Evolutionary conservation across 1,140 invertebrate genomes (phyloP), one percentile per base, ranked within the genome.

Genomic region (Belonocnema kinseyi): DNA sequence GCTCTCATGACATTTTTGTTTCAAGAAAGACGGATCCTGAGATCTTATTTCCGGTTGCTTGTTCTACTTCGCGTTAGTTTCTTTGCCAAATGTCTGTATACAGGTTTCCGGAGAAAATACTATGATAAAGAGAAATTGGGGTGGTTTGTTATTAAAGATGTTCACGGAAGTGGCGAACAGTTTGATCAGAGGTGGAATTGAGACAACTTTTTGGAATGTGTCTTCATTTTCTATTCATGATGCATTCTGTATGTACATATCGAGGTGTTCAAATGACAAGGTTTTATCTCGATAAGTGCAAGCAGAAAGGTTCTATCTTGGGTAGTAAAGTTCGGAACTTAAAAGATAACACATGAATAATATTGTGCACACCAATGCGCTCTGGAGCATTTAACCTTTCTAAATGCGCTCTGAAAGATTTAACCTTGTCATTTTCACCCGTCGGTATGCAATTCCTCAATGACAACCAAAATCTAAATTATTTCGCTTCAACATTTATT

Each of bases 31-130:
- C 21, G 61, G 14, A 33, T 66, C 61, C 40, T 40, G 8, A 66
- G 61, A 66, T 66, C 46, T 40, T 40, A 4, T 66, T 66, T 66
- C 61, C 33, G 61, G 26, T 16, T 66, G 46, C 21, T 66, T 66
- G 61, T 40, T 66, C 40, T 66, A 46, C 61, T 40, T 66, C 13
- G n/a, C 12, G 33, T 66, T 16, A 66, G 33, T 16, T 66, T 66
- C 14, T 40, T 40, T 8, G 13, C 1, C 14, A 13, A 66, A 66
- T 61, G 21, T 40, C 58, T 33, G 58, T 61, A 5, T 13, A 40
- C 3, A 33, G 2, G 13, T 14, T 66, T 66, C 46, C 61, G 2
- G 61, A 3, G n/a, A 16, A 33, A 66, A 66, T 40, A 66, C 61
- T 14, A 46, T 66, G 14, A 66, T 33, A 21, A 66, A n/a, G 33